phyloP scores from a whole-genome alignment of 2,113 vertebrate genomes.

The Lichenostomus cassidix region DNA sequence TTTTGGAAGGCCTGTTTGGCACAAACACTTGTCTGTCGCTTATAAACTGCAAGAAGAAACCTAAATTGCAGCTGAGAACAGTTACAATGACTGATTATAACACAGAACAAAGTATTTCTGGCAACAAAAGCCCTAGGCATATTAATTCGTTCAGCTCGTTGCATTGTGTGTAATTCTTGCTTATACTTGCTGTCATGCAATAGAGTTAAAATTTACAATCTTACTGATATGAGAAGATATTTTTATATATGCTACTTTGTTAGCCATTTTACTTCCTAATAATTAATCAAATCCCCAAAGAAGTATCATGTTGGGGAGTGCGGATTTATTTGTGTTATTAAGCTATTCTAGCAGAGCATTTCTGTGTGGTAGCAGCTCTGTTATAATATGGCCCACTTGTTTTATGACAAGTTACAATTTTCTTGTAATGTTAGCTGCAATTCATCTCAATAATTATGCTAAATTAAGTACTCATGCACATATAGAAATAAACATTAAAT shows the following conservation, averaged over 20 bases:
- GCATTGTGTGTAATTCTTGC: conserved; percentile 74
- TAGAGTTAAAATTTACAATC: conserved; percentile 72
- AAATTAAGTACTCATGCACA: conserved; percentile 74
- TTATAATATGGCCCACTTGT: conserved; percentile 70
- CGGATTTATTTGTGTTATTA: conserved; percentile 71
- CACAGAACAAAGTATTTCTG: conserved; percentile 65
- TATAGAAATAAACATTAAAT: conserved; percentile 77
- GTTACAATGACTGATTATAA: conserved; percentile 56
- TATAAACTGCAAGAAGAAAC: conserved; percentile 47
- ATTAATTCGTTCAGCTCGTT: conserved; percentile 68
- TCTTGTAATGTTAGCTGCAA: conserved; percentile 76
- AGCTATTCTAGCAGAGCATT: conserved; percentile 61
- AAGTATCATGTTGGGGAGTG: conserved; percentile 53
- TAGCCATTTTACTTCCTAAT: conserved; percentile 75
- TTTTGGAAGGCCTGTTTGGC: neutral
- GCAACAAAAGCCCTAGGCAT: conserved; percentile 55
- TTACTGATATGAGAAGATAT: conserved; percentile 72
- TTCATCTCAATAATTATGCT: conserved; percentile 80
- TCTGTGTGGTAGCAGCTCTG: conserved; percentile 60
- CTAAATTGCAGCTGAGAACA: conserved; percentile 45
- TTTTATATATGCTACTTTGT: conserved; percentile 75
- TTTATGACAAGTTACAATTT: conserved; percentile 83
- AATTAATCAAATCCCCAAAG: conserved; percentile 75
- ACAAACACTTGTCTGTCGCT: neutral
- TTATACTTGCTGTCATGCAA: conserved; percentile 72